Base-by-base conservation (phyloP, 2,113 vertebrate species). In the Crypturellus undulatus region DNA sequence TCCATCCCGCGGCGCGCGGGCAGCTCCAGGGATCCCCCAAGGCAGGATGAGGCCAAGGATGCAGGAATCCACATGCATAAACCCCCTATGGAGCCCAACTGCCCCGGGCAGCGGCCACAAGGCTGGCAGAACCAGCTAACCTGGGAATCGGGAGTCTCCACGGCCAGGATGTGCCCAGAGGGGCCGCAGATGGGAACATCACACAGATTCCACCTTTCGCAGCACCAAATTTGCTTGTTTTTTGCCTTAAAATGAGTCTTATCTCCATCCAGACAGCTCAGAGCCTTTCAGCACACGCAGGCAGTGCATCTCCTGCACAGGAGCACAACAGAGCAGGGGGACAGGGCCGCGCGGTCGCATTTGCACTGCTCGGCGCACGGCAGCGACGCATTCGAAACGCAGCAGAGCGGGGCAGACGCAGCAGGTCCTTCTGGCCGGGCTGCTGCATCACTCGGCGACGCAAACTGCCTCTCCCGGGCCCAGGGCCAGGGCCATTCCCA, bases 11-110 rank as follows among this genome's bases (percentile, higher is more conserved):
- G 1, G 84, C 64, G 3, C 5, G 49, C 12, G 32, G 2, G 80
- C 18, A 0, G 82, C 82, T 42, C 63, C 3, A 87, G 82, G 79
- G 11, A 7, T 0, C 0, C 0, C 0, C 3, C 24, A 17, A 6
- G 0, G 15, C 10, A 0, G 36, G 12, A 71, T 38, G 40, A 3
- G 19, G 69, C 6, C 7, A 2, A 2, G 36, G 6, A 17, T 30
- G 0, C 4, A 0, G n/a, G 45, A 38, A 87, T 47, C 58, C 67
- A 2, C 0, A 4, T 0, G 36, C 68, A 2, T 25, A 18, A 59
- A 14, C 1, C n/a, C 1, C 24, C 51, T 2, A 4, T 0, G 42
- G 52, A 25, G 32, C 3, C 67, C 68, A 16, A 52, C 4, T 8
- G 34, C 7, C 9, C 45, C 67, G 6, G 20, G 36, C 36, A 1